A percentile compares a stretch with the other conserved stretches of the same genome.
Evolutionary conservation across 2,797 vertebrate species (phyloP).

Genomic region (Rhynchotus rufescens): DNA sequence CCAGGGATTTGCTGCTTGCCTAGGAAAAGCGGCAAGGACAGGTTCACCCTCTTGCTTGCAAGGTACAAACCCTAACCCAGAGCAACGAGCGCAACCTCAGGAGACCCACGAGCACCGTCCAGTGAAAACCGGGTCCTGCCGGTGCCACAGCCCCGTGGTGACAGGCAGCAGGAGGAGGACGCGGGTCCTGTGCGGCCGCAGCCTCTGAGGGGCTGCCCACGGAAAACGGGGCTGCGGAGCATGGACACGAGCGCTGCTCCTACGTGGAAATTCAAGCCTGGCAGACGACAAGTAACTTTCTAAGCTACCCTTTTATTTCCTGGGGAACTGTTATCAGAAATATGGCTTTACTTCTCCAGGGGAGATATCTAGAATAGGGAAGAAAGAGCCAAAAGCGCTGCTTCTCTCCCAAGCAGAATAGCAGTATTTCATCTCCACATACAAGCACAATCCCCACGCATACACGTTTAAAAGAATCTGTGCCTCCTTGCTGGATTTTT

Average conservation of each 20-base stretch:
- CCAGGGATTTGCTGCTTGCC: not conserved
- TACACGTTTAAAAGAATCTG: not conserved
- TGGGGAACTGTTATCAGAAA: not conserved
- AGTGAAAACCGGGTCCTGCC: not conserved
- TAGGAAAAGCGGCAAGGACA: not conserved
- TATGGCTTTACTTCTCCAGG: not conserved
- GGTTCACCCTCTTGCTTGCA: not conserved
- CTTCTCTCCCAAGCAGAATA: not conserved
- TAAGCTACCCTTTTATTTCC: not conserved
- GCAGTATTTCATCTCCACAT: conserved; percentile 50
- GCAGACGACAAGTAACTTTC: conserved; percentile 19
- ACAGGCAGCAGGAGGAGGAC: not conserved
- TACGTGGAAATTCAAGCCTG: not conserved
- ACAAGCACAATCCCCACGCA: not conserved
- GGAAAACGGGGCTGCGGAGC: no score
- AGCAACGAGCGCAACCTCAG: not conserved
- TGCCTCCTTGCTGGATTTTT: not conserved
- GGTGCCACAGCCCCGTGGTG: not conserved
- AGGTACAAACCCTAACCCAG: not conserved
- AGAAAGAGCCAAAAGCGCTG: conserved; percentile 1
- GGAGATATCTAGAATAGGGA: not conserved
- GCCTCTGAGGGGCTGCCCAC: not conserved
- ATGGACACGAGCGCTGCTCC: no score
- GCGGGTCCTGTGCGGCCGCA: not conserved
- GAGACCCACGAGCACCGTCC: not conserved